Base-by-base conservation (phyloP, 2,113 vertebrate genomes). In the Siphamia tubifer region DNA sequence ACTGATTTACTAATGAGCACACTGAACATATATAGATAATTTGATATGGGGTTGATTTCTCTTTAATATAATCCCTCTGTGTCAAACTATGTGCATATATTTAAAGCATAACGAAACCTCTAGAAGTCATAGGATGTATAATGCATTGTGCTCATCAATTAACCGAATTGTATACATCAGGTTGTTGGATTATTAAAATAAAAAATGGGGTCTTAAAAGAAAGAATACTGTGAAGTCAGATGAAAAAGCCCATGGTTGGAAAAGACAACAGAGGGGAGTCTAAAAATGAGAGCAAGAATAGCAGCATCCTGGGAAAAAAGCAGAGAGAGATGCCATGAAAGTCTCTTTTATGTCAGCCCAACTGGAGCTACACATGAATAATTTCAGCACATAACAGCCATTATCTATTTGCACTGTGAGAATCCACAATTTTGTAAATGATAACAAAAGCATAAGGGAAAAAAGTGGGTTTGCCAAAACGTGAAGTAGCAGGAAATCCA, bases 271-370 rank as follows among this genome's bases (percentile, higher is more conserved):
- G 52, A 35, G 19, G 67, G 4, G 4, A n/a, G 30, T 68, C 15
- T 40, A 65, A 68, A 56, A 27, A 43, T 6, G n/a, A 47, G 10
- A 63, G 43, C 42, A 6, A 55, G 24, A 79, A 75, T 45, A 84
- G 54, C 63, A 69, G 48, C 63, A 68, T 79, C 74, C 51, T 56
- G 70, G 74, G 61, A 10, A 51, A 44, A 47, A 57, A 35, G 11
- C 25, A 1, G n/a, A 39, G 45, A 69, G 55, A 43, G 73, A 54
- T 53, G 65, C 52, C 54, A 82, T 65, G 19, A 75, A 74, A 70
- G 55, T 63, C 52, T 63, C 68, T 87, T 87, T 83, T 34, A 81
- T 82, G 65, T 77, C 60, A 67, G 58, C 78, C 64, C 75, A 87
- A 69, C 31, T 69, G 72, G 72, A 81, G 36, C 65, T 23, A n/a